phyloP scores from a whole-genome alignment of 2,797 vertebrate genomes.

The Sternotherus odoratus region DNA sequence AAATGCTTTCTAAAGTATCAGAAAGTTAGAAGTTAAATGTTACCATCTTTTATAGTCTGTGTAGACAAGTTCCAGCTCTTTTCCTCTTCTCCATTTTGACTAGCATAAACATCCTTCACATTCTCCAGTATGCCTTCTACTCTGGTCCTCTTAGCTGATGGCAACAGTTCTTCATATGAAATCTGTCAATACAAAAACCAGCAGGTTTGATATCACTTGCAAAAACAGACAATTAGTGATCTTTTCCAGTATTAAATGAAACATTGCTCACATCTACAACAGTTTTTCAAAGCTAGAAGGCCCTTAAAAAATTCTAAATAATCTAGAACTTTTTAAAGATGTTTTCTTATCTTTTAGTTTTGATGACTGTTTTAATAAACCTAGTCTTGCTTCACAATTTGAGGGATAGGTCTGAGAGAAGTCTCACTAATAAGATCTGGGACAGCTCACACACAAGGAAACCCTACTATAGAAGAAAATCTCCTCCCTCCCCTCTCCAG shows the following conservation, averaged over 20 bases:
- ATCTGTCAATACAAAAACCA: slow-evolving; percentile 66
- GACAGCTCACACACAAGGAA: background rate
- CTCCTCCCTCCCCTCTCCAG: background rate
- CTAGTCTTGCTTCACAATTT: background rate
- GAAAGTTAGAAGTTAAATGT: slow-evolving; percentile 32
- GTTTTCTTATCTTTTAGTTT: background rate
- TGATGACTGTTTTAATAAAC: background rate
- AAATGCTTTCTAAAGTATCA: background rate
- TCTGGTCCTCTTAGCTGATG: slow-evolving; percentile 88
- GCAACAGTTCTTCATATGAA: slow-evolving; percentile 68
- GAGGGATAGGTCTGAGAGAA: background rate
- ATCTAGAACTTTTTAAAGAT: background rate
- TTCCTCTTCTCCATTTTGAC: slow-evolving; percentile 75
- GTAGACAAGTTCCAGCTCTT: slow-evolving; percentile 1
- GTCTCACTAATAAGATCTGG: background rate
- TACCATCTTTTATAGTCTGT: slow-evolving; percentile 65
- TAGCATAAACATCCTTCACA: slow-evolving; percentile 68
- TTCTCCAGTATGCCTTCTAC: slow-evolving; percentile 78
- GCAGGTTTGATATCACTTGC: background rate
- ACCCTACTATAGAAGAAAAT: background rate
- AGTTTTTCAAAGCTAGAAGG: background rate
- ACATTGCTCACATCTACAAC: background rate
- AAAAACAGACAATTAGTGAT: background rate
- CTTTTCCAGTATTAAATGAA: background rate
- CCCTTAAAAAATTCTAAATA: background rate